Percentiles rank a stretch among this genome's conserved stretches.
These are phyloP conservation scores for Echeneis naucrates DNA, from an alignment of 2,797 vertebrate species.

Conservation along the genomic window DNA sequence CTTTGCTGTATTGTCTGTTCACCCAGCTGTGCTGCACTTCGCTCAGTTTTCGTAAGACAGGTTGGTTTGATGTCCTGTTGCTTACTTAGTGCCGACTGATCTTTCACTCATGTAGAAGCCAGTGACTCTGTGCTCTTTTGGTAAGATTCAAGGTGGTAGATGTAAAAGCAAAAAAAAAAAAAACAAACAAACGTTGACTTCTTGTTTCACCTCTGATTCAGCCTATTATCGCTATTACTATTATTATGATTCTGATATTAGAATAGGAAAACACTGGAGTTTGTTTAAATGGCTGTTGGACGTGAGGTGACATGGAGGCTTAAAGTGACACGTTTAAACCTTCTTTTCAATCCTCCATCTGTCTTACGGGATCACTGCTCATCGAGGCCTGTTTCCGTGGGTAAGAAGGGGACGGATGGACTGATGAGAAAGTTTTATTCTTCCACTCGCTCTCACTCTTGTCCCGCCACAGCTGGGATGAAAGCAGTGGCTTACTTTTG, in stretches of 20 bases:
- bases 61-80: constrained; percentile 15
- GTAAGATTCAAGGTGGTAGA: constrained; percentile 7
- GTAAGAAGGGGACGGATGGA: background rate
- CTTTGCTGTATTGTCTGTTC: constrained; percentile 28
- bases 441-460: background rate
- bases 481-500: constrained; percentile 3
- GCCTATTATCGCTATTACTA: background rate
- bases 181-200: background rate
- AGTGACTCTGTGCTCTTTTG: constrained; percentile 10
- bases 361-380: background rate
- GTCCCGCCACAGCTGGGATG: background rate
- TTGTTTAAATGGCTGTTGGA: background rate
- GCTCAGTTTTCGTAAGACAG: background rate
- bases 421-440: background rate
- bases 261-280: background rate
- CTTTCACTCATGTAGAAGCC: constrained; percentile 10
- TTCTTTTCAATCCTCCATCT: background rate
- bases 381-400: background rate
- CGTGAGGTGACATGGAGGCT: background rate
- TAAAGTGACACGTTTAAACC: background rate
- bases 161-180: constrained; percentile 11
- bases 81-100: constrained; percentile 17
- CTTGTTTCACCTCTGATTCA: background rate
- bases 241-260: background rate
- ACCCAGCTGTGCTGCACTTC: constrained; percentile 31